Evolutionary conservation across 2,113 vertebrate genomes (phyloP).

Genomic region (Cyanocitta stelleri): DNA sequence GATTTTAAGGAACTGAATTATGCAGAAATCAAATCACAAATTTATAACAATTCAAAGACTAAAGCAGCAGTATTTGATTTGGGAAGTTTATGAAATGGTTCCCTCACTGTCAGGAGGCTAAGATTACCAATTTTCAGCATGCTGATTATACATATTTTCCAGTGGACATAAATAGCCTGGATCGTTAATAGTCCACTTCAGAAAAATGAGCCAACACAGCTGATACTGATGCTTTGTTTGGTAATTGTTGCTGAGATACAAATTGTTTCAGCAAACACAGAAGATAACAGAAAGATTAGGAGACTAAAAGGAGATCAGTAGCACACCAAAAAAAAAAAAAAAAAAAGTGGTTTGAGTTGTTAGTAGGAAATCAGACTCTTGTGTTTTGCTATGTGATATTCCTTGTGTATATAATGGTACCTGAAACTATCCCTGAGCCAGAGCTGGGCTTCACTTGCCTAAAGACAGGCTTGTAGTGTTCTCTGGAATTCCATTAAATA

Average conservation of each 20-base stretch:
- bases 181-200: background rate
- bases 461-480: background rate
- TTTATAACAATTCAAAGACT: background rate
- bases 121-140: slow-evolving; percentile 5
- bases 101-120: background rate
- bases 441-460: background rate
- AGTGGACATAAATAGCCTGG: slow-evolving; percentile 16
- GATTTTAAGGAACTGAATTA: background rate
- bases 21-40: background rate
- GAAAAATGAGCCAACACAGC: slow-evolving; percentile 48
- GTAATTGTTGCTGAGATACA: slow-evolving; percentile 54
- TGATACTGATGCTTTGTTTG: slow-evolving; percentile 47
- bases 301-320: background rate
- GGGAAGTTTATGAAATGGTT: background rate
- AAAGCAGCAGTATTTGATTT: slow-evolving; percentile 6
- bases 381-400: background rate
- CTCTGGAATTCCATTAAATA: background rate
- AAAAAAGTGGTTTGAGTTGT: background rate
- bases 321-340: background rate
- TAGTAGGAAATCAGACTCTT: background rate
- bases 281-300: slow-evolving; percentile 32
- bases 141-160: slow-evolving; percentile 41
- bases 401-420: background rate
- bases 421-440: background rate
- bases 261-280: slow-evolving; percentile 33